Conservation (phyloP, 2,113 vertebrate species). For the Eudyptes chrysolophus region DNA sequence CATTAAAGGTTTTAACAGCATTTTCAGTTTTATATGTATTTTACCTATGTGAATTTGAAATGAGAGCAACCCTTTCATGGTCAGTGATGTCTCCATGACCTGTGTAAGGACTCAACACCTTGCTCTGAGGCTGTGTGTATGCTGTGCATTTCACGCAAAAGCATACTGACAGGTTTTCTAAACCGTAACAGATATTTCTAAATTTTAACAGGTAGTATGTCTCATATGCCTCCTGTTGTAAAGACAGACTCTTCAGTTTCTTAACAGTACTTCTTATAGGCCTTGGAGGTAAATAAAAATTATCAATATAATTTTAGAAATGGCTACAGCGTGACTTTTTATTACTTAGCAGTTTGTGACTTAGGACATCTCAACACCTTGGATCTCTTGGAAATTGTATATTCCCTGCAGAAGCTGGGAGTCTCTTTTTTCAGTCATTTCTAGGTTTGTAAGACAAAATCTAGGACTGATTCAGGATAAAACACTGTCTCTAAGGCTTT, state of each 20-base stretch:
- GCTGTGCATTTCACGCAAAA: neutral
- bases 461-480: neutral
- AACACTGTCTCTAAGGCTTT: neutral
- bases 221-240: neutral
- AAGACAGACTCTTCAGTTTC: neutral
- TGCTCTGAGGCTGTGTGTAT: neutral
- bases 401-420: neutral
- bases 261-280: neutral
- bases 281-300: neutral
- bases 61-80: neutral
- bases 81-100: neutral
- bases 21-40: neutral
- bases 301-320: neutral
- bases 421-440: neutral
- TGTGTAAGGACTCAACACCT: rapidly evolving
- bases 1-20: neutral
- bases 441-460: neutral
- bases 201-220: neutral
- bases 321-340: neutral
- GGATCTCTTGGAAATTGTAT: neutral
- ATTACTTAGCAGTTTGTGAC: neutral
- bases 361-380: neutral
- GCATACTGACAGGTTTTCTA: neutral
- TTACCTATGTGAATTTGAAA: neutral
- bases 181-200: neutral